These are phyloP conservation scores for Forficula auricularia DNA, from an alignment of 1,140 invertebrate species.

Conservation along the genomic window DNA sequence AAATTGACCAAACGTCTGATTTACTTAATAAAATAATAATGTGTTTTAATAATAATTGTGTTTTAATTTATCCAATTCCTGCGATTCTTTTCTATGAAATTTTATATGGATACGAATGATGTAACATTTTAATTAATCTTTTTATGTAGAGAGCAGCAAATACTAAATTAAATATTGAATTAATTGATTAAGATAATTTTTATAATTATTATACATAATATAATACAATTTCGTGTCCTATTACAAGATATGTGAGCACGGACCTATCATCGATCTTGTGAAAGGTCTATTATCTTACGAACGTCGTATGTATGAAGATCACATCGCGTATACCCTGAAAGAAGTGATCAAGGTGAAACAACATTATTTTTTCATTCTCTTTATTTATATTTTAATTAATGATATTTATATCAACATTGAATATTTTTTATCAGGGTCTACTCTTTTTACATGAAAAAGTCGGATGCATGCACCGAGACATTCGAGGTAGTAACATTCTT, in stretches of 20 bases:
- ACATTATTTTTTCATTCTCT: neutral
- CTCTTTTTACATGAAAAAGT: conserved; percentile 67
- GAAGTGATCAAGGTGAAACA: conserved; percentile 59
- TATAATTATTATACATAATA: neutral
- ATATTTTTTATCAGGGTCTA: conserved; percentile 37
- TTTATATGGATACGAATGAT: neutral
- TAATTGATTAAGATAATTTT: conserved; percentile 1
- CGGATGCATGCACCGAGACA: conserved; percentile 63
- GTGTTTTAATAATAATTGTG: too few relatives aligned
- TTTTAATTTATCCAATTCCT: too few relatives aligned
- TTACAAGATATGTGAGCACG: conserved; percentile 60
- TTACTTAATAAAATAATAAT: too few relatives aligned
- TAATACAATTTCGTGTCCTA: conserved; percentile 9
- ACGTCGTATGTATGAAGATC: conserved; percentile 60
- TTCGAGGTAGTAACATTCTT: conserved; percentile 70
- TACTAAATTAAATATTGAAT: neutral
- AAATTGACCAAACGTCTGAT: too few relatives aligned
- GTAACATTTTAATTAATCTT: neutral
- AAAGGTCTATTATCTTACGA: conserved; percentile 43
- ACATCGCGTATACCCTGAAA: conserved; percentile 71
- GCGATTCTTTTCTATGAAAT: too few relatives aligned
- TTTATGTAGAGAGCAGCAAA: neutral
- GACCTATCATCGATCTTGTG: conserved; percentile 60
- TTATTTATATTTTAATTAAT: neutral
- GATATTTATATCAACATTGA: conserved; percentile 2